Evolutionary conservation across 2,888 invertebrate genomes (phyloP), one percentile per base, ranked within the genome.

Genomic region (Mimachlamys varia): DNA sequence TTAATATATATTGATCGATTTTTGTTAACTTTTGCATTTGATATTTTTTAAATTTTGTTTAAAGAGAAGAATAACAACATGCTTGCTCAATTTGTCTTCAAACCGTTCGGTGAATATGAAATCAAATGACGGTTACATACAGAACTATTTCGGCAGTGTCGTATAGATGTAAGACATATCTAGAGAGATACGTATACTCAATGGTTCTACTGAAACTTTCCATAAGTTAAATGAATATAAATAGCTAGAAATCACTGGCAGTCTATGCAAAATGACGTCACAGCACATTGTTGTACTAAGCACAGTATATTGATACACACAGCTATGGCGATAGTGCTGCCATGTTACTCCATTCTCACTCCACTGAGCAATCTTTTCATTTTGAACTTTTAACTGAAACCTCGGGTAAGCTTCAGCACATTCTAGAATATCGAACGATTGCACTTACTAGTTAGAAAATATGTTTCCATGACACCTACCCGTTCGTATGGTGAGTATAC

Each of bases 201-300:
- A 44, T 44, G 44, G 7, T 44, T 44, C 44, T 44, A 5, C 44
- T 44, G 44, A 44, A 44, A 44, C 44, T 44, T 44, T 44, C 44
- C 44, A 44, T 44, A 5, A 0, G 58, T 19, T 4, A 58, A 17
- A 58, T 27, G 27, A 76, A 12, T 76, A 33, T 76, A 76, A 27
- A 33, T 76, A 1, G 15, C 33, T 76, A 22, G 7, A 27, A 4
- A 76, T 76, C 12, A 76, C 76, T 22, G 27, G 33, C 27, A 27
- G 76, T 27, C 76, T 76, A 76, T 76, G 76, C 76, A 76, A 33
- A 76, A 76, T 76, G 76, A 76, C 76, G 76, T 76, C 76, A 76
- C 76, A 76, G 33, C 76, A 76, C 76, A 33, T n/a, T n/a, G 33
- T 33, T 76, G 76, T 76, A 33, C 7, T 76, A 27, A 76, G 10